Conservation (phyloP, 1,140 invertebrate genomes). For the Parasteatoda tepidariorum region DNA sequence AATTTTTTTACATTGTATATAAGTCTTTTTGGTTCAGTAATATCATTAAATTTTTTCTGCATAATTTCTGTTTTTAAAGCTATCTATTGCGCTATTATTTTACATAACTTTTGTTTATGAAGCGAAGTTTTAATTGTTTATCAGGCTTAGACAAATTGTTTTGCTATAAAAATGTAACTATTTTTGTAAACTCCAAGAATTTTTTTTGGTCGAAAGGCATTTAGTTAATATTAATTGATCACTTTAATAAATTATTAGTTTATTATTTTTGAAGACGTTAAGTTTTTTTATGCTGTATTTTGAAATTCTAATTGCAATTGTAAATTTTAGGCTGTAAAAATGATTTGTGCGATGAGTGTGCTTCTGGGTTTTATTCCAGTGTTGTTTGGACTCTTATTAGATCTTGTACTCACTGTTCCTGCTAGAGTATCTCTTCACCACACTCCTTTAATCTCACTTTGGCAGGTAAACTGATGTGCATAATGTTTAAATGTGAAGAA, state of each 20-base stretch:
- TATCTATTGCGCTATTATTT: too few species aligned
- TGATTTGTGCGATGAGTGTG: constrained; percentile 70
- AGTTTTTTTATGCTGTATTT: not conserved
- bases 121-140: too few species aligned
- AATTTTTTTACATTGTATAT: too few species aligned
- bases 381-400: constrained; percentile 89
- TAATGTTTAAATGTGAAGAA: not conserved
- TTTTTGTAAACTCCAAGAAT: not conserved
- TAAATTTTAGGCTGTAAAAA: constrained; percentile 34
- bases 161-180: not conserved
- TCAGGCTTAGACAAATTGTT: too few species aligned
- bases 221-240: not conserved
- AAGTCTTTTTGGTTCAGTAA: too few species aligned
- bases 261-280: not conserved
- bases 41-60: too few species aligned
- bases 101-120: too few species aligned
- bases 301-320: too few species aligned
- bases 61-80: too few species aligned
- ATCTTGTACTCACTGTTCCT: constrained; percentile 91
- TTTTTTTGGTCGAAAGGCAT: not conserved
- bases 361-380: constrained; percentile 92
- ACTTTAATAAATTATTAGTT: not conserved
- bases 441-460: constrained; percentile 91
- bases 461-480: constrained; percentile 69
- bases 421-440: constrained; percentile 92